Evolutionary conservation across 2,113 vertebrate species (phyloP), one percentile per base, ranked within the genome.

Genomic region (Heliornis fulica): DNA sequence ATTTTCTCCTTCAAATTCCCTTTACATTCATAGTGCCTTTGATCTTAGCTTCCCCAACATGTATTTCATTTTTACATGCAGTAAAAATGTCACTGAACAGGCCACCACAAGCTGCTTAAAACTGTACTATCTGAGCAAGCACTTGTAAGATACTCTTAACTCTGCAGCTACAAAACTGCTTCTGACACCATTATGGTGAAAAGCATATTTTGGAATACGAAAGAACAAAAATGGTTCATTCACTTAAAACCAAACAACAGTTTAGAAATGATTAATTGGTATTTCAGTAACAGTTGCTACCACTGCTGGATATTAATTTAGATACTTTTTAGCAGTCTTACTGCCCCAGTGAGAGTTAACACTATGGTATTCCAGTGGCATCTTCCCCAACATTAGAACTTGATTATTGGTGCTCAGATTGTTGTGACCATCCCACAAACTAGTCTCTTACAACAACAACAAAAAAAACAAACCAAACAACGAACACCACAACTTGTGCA

Each of bases 81-180:
- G 71, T 64, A 95, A 60, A n/a, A 93, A 96, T 92, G 83, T 89
- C 75, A 71, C 69, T 92, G 80, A 93, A 90, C 88, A 96, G 94
- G 87, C 82, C 93, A 95, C 76, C 72, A 93, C 90, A 95, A 96
- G 84, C 65, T 93, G 83, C 76, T 96, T 75, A 21, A 29, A 86
- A 59, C 16, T 9, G 21, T 14, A 56, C 75, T 77, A 50, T 41
- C 71, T 23, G 26, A 91, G 46, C 74, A 80, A 85, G 41, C 70
- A 19, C 70, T 85, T 72, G 15, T 25, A 53, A 91, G 40, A 79
- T 56, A 68, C 32, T 80, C 50, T 65, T 43, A 83, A 66, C 38
- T 87, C 77, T 63, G 34, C 25, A 88, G 46, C 64, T 86, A 43
- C 28, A 78, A 21, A 83, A 63, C 31, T 72, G 56, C 64, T 90